Conservation (phyloP, 2,888 invertebrate genomes). For the Spodoptera picta region DNA sequence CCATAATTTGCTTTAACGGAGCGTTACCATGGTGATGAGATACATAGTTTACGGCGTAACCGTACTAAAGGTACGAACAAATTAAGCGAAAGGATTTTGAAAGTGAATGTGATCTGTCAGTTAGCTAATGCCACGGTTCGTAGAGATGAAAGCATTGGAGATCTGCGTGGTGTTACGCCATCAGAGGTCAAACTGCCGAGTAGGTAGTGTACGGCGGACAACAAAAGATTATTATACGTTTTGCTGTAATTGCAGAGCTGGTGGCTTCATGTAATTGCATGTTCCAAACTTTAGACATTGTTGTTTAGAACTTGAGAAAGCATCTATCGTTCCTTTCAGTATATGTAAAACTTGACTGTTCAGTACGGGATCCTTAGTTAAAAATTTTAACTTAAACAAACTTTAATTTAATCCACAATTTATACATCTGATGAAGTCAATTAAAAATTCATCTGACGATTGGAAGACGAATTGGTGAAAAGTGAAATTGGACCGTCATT, state of each 20-base stretch:
- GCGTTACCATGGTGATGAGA: conserved; percentile 13
- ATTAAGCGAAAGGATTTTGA: conserved; percentile 74
- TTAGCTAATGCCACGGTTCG: conserved; percentile 61
- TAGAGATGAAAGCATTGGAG: conserved; percentile 68
- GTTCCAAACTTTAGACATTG: conserved; percentile 10
- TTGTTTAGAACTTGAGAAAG: conserved; percentile 15
- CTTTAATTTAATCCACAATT: too few species aligned
- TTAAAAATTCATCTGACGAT: too few species aligned
- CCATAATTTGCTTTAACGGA: conserved; percentile 1
- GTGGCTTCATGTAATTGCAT: conserved; percentile 2
- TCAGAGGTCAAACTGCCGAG: conserved; percentile 51
- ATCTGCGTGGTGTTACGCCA: conserved; percentile 62
- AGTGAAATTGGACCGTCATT: too few species aligned
- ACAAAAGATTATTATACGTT: conserved; percentile 25
- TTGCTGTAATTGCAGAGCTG: conserved; percentile 28
- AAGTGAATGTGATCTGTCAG: conserved; percentile 70
- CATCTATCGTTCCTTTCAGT: not conserved
- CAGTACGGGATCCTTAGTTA: too few species aligned
- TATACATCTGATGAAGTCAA: too few species aligned
- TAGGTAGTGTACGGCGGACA: conserved; percentile 17
- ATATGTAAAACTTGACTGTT: too few species aligned
- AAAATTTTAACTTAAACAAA: too few species aligned
- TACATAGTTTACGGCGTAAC: conserved; percentile 22
- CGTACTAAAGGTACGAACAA: conserved; percentile 38
- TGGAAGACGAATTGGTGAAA: too few species aligned